Base-by-base conservation (phyloP, 2,888 invertebrate species). In the Spodoptera exigua region DNA sequence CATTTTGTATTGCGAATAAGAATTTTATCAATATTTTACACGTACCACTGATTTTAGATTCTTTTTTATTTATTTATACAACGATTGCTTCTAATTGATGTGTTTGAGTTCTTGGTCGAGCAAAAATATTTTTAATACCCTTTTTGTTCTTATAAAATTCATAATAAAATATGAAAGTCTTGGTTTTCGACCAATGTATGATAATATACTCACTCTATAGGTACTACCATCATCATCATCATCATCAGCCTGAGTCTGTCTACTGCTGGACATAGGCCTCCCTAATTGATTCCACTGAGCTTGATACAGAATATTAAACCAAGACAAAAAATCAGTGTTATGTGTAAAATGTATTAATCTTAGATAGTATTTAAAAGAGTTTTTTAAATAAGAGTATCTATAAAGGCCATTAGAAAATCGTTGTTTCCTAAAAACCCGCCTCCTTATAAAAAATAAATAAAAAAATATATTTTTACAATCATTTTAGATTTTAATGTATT, bases 391-490 rank as follows among this genome's bases (percentile, higher is more conserved):
- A 54, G 32, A 60, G 43, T 58, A 39, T 35, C 36, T 58, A 58
- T 35, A 53, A 51, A 64, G 61, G 68, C 51, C 61, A 60, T 53
- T 54, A 64, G 48, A 55, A 57, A 49, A 59, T 55, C 14, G 17
- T 39, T 53, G 52, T 52, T 53, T 73, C 56, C 47, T 74, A 54
- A 27, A 58, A 47, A n/a, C 9, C 72, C 67, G 70, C 72, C 70
- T 71, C 51, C 69, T 60, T 57, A 16, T 51, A 37, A 60, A 70
- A 71, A 61, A 66, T 61, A 53, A 27, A 27, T 52, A 71, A 52
- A 58, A 65, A 59, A 69, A 41, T 45, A 36, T 43, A 43, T 57
- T 54, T 57, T 70, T 68, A 2, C 21, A 45, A 47, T 14, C 35
- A 18, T 13, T 44, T 14, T 36, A 68, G 34, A 17, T 52, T 52